Evolutionary conservation across 2,888 invertebrate genomes (phyloP).

Genomic region (Cecidostiba fungosa): DNA sequence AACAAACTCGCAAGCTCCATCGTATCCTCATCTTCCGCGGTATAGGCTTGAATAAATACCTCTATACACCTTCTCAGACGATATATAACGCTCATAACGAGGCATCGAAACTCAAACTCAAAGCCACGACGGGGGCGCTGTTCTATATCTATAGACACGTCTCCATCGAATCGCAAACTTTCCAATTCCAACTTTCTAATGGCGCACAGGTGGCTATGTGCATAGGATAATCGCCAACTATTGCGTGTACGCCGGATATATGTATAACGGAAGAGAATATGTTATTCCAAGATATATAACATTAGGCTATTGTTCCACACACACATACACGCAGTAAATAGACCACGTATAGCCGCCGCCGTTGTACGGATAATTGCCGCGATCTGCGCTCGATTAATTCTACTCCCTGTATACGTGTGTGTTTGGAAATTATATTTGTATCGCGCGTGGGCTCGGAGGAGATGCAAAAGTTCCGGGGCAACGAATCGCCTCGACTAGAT

Average conservation of each 20-base stretch:
- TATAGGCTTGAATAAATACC: slow-evolving; percentile 24
- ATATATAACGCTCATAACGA: slow-evolving; percentile 5
- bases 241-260: background rate
- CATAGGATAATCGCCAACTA: background rate
- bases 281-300: background rate
- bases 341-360: background rate
- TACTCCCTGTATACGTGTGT: background rate
- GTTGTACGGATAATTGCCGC: background rate
- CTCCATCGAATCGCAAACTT: slow-evolving; percentile 25
- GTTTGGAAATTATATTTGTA: background rate
- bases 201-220: background rate
- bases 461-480: slow-evolving; percentile 31
- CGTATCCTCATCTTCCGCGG: background rate
- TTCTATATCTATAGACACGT: background rate
- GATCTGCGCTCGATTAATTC: background rate
- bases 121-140: background rate
- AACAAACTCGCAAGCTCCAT: background rate
- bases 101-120: slow-evolving; percentile 33
- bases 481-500: background rate
- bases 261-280: background rate
- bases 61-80: background rate
- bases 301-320: background rate
- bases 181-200: slow-evolving; percentile 57
- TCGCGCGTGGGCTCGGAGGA: background rate
- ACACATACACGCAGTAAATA: background rate